Conservation (phyloP, 1,140 invertebrate species). For the Mycetomoellerius zeteki region DNA sequence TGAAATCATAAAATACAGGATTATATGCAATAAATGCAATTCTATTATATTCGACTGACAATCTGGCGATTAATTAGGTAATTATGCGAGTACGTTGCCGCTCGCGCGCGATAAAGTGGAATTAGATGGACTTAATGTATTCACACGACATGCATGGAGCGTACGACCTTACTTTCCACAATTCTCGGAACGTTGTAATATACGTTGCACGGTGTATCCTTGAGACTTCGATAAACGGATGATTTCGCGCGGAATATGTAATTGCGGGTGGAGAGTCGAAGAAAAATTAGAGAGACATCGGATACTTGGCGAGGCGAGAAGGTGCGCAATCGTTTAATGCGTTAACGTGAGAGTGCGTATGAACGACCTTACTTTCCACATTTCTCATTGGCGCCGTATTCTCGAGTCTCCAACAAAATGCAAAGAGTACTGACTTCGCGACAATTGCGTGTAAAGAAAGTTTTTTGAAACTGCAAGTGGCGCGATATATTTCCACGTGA, state of each 20-base stretch:
- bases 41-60: conserved; percentile 30
- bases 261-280: conserved; percentile 40
- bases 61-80: conserved; percentile 56
- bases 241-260: conserved; percentile 62
- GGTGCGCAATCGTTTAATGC: conserved; percentile 20
- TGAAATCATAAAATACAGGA: conserved; percentile 8
- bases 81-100: conserved; percentile 50
- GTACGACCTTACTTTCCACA: conserved; percentile 63
- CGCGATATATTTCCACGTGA: neutral
- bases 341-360: conserved; percentile 32
- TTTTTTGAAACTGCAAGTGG: neutral
- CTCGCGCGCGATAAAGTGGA: conserved; percentile 42
- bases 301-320: neutral
- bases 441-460: neutral
- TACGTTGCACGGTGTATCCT: conserved; percentile 9
- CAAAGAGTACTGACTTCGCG: neutral
- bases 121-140: conserved; percentile 58
- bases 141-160: conserved; percentile 34
- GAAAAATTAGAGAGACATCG: conserved; percentile 35
- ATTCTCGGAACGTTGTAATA: conserved; percentile 52
- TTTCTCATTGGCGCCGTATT: conserved; percentile 42
- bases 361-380: conserved; percentile 57
- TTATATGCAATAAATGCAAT: conserved; percentile 27
- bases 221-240: conserved; percentile 61
- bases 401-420: neutral